These are phyloP conservation scores for Macrosiphum euphorbiae DNA, from an alignment of 2,888 invertebrate species.

Conservation along the genomic window DNA sequence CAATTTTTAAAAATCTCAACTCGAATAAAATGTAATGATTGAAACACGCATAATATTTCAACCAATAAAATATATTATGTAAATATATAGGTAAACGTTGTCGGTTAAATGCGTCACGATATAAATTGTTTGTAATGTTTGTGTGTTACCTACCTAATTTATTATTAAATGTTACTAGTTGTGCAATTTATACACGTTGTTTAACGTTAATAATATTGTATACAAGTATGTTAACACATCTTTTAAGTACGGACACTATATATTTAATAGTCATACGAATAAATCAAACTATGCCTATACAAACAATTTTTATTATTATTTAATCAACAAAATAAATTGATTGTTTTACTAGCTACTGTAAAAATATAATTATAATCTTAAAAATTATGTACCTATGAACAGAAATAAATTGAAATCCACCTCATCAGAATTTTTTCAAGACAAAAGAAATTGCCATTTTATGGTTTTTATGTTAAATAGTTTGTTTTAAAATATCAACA, in stretches of 20 bases:
- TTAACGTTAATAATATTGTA: not conserved
- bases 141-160: not conserved
- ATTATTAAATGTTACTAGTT: not conserved
- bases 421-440: too few species aligned
- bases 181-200: not conserved
- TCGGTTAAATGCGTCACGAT: not conserved
- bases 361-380: not conserved
- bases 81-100: not conserved
- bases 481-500: too few species aligned
- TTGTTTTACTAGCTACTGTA: not conserved
- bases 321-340: not conserved
- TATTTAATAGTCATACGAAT: not conserved
- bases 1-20: not conserved
- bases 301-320: not conserved
- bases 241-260: not conserved
- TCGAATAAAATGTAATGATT: not conserved
- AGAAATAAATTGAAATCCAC: too few species aligned
- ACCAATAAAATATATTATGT: not conserved
- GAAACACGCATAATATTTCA: not conserved
- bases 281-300: not conserved
- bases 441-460: too few species aligned
- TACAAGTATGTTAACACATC: not conserved
- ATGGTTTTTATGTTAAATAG: too few species aligned
- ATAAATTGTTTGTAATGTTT: not conserved
- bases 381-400: too few species aligned